These are phyloP conservation scores for Epirrhoe alternata DNA, from an alignment of 2,888 invertebrate genomes.

Conservation along the genomic window DNA sequence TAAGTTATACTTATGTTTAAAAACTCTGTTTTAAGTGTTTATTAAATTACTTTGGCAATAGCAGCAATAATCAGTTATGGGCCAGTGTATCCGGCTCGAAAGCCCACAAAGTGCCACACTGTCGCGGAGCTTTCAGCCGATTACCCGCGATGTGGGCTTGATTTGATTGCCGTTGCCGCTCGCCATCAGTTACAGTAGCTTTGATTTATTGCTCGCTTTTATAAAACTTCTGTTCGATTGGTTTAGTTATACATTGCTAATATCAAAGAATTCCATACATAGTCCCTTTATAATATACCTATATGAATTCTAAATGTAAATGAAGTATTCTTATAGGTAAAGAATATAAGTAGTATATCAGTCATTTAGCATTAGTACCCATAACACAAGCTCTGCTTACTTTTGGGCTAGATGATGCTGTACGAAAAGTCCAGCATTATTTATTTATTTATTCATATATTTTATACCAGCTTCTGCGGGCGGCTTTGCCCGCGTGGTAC, in stretches of 20 bases:
- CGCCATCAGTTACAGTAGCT: conserved; percentile 77
- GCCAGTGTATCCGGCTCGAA: conserved; percentile 33
- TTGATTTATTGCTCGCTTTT: conserved; percentile 1
- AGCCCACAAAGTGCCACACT: conserved; percentile 64
- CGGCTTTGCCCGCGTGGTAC: too few species aligned
- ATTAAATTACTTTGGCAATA: neutral
- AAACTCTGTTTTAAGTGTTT: neutral
- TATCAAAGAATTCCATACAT: too few species aligned
- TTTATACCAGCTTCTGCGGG: too few species aligned
- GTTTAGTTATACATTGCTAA: too few species aligned
- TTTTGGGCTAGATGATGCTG: too few species aligned
- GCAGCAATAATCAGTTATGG: neutral
- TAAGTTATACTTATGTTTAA: neutral
- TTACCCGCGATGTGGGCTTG: conserved; percentile 78
- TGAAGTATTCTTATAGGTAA: too few species aligned
- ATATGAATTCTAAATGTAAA: neutral
- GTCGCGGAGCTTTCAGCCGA: conserved; percentile 81
- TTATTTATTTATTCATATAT: too few species aligned
- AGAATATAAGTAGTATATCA: too few species aligned
- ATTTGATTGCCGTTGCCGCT: conserved; percentile 75
- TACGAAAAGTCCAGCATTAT: too few species aligned
- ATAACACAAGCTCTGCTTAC: too few species aligned
- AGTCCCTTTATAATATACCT: too few species aligned
- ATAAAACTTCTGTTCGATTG: neutral
- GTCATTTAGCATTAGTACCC: too few species aligned